Base-by-base conservation (phyloP, 2,888 invertebrate genomes). In the Mythimna impura region DNA sequence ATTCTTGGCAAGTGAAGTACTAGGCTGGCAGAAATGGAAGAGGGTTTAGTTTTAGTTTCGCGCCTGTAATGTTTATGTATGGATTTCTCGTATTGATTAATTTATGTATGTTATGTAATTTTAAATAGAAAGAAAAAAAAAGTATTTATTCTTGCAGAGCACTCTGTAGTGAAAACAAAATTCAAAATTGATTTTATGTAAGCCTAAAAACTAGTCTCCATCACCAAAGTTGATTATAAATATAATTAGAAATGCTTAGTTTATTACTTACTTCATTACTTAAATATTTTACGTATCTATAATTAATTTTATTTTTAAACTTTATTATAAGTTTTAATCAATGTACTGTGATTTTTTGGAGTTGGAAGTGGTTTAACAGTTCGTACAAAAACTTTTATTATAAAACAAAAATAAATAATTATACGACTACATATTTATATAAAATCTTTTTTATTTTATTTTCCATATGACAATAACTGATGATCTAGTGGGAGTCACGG, bases 1-100 rank as follows among this genome's bases (percentile, higher is more conserved):
- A 97, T 98, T 85, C 97, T 98, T 76, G 98, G 98, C 92, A 98
- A 98, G 95, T 98, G 85, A 92, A 87, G 82, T 87, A 87, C 87
- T 72, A 88, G 83, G 82, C 58, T 55, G 12, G 10, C 76, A 86
- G 73, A 65, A 66, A 71, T 17, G 47, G 14, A 64, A 36, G 71
- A 70, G 65, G 34, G 63, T 72, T 70, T 76, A 40, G 40, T 55
- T 40, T 66, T 68, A 73, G 55, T 67, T 60, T 55, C 25, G 34
- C 54, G 22, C 25, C 54, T 52, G 7, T 61, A 80, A 67, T 40
- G n/a, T 58, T 47, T 58, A 70, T 68, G 7, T 74, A 66, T 60
- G 22, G 47, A 58, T 40, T 62, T 78, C 34, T 61, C 10, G 6
- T 9, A 50, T 57, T 65, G 20, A 5, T 25, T 70, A 64, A 36